A percentile compares a stretch with the other conserved stretches of the same genome.
Evolutionary conservation across 2,888 invertebrate genomes (phyloP).

Genomic region (Pachymerium ferrugineum): DNA sequence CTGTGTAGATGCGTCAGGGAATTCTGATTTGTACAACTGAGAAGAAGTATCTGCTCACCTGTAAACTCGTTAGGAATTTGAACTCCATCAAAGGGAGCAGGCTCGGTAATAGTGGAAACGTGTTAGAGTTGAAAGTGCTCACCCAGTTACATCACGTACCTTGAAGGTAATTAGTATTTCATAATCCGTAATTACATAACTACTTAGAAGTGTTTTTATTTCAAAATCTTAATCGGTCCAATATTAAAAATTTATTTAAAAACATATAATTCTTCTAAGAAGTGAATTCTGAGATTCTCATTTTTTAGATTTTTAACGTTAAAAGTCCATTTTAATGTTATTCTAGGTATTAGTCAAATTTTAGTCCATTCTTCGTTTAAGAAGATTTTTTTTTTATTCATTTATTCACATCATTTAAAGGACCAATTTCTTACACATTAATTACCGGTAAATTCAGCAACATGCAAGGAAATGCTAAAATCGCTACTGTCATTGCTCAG

Average conservation of each 20-base stretch:
- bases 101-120: slow-evolving; percentile 76
- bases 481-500: not conserved
- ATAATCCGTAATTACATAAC: no score
- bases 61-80: slow-evolving; percentile 73
- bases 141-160: slow-evolving; percentile 81
- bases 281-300: not conserved
- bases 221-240: no score
- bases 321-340: not conserved
- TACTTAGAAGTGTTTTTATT: no score
- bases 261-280: not conserved
- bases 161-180: no score
- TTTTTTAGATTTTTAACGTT: not conserved
- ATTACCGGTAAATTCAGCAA: not conserved
- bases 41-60: slow-evolving; percentile 7
- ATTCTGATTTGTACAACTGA: not conserved
- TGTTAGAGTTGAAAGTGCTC: slow-evolving; percentile 74
- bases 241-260: no score
- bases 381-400: not conserved
- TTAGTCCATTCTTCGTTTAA: not conserved
- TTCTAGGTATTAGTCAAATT: not conserved
- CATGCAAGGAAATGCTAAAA: slow-evolving; percentile 17
- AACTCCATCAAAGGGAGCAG: slow-evolving; percentile 75
- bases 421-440: not conserved
- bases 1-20: slow-evolving; percentile 10
- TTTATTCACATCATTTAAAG: not conserved